Evolutionary conservation across 2,113 vertebrate species (phyloP), one percentile per base, ranked within the genome.

Genomic region (Probosciger aterrimus): DNA sequence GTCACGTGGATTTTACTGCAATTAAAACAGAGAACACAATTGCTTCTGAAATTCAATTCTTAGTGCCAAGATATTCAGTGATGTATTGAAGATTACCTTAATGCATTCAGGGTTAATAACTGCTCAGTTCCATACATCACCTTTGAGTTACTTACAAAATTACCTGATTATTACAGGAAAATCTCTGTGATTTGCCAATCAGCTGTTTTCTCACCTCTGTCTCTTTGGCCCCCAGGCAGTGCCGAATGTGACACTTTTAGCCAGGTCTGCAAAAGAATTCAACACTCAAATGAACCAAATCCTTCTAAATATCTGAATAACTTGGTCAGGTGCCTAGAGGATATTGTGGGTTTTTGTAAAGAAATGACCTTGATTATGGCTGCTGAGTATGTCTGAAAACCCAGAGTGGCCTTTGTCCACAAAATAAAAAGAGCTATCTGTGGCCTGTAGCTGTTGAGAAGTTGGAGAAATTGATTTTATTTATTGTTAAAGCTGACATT

Each of bases 21-120:
- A 2, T 84, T 86, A 62, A 92, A 95, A 30, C 14, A 18, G 37
- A 90, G 37, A 64, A 69, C 41, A 55, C 23, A 18, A 10, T 35
- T 82, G 71, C 73, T 81, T 24, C 73, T 78, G 84, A 82, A 71
- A 55, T 74, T 77, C 18, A n/a, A 3, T 75, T 92, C 64, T 57
- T 41, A 49, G 33, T 75, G 64, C 80, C 82, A 94, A 41, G 73
- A 68, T 75, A 60, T 5, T 94, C 52, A 19, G 12, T 78, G 83
- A 49, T 88, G 22, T 92, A 37, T 88, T 92, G 78, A 90, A 81
- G 80, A 88, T 79, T 76, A 49, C n/a, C 76, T 43, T 93, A 69
- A 90, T 65, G 76, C 33, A 28, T 65, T 47, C 17, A 68, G 86
- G 90, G 76, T 94, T 95, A 90, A 88, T 86, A 92, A 81, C 43